Evolutionary conservation across 35 echinoderm and acorn worm genomes (phyloP), one percentile per base, ranked within the genome.

Genomic region (Eucidaris tribuloides): DNA sequence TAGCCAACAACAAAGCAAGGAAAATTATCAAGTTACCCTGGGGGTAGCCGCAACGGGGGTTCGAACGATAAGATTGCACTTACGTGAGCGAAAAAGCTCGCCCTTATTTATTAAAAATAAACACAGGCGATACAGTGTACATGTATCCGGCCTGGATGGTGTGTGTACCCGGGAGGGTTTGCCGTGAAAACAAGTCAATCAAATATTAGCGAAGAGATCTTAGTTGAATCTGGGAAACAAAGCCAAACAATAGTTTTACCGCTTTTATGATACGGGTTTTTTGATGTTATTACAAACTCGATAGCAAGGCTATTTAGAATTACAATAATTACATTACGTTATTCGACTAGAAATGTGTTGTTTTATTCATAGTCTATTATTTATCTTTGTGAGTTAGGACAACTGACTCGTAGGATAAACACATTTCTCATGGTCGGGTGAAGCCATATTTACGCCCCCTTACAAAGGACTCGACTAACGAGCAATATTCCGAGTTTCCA

Each of bases 101-200:
- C 76, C 85, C 85, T 88, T 77, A 81, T 88, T 81, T 88, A 88
- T 88, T 88, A 88, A 81, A 87, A 88, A 88, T 88, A 88, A 88
- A 88, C 85, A 88, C 78, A 78, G 60, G 85, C 85, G 85, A 79
- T 88, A 88, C 85, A 88, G 77, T 88, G 77, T 79, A 88, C 85
- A 45, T 80, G 48, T 77, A 46, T 64, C 62, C 45, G 49, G 78
- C 61, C 78, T 45, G 81, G 76, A 88, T 88, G 71, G 85, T 62
- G 61, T 78, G 77, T 77, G 76, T 44, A 58, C 76, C 68, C 43
- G 39, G 40, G 56, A 55, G 78, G 58, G 85, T 79, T 80, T 88
- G 85, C 60, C 54, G 37, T 80, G 85, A 88, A 80, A 80, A 79
- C 77, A 88, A 88, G 77, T 79, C 85, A 88, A 88, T 88, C 85